A percentile compares a stretch with the other conserved stretches of the same genome.
phyloP scores from a whole-genome alignment of 2,888 invertebrate species.

The Blomia tropicalis region DNA sequence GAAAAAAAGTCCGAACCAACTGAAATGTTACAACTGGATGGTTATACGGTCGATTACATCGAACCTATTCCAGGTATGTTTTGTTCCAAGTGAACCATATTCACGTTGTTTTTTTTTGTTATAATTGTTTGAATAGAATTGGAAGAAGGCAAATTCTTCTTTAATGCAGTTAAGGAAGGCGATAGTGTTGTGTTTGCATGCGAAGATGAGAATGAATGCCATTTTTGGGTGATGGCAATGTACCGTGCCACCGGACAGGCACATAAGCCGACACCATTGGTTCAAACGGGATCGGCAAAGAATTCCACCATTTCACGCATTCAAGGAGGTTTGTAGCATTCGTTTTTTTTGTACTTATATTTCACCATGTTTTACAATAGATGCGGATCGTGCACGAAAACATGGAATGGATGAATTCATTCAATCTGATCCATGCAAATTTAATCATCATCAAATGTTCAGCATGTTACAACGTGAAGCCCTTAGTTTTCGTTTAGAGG shows the following conservation, averaged over 20 bases:
- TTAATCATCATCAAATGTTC: slow-evolving; percentile 85
- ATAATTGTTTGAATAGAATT: slow-evolving; percentile 18
- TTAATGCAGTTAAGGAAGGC: slow-evolving; percentile 95
- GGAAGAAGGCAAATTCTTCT: slow-evolving; percentile 57
- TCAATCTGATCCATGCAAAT: slow-evolving; percentile 93
- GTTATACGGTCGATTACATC: slow-evolving; percentile 96
- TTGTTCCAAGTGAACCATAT: not conserved
- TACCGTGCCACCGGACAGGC: slow-evolving; percentile 99
- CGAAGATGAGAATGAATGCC: slow-evolving; percentile 92
- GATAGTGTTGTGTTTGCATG: slow-evolving; percentile 91
- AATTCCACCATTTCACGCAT: slow-evolving; percentile 68
- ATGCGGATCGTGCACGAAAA: slow-evolving; percentile 70
- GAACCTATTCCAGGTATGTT: slow-evolving; percentile 76
- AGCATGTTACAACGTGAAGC: slow-evolving; percentile 77
- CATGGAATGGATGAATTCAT: slow-evolving; percentile 99
- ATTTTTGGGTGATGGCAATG: slow-evolving; percentile 97
- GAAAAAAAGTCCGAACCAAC: slow-evolving; percentile 98
- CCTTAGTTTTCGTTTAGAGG: slow-evolving; percentile 82
- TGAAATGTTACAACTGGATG: slow-evolving; percentile 98
- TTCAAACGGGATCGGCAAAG: slow-evolving; percentile 59
- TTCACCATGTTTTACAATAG: not conserved
- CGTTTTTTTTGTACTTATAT: not conserved
- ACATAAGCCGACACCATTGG: slow-evolving; percentile 81
- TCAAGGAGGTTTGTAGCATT: slow-evolving; percentile 56
- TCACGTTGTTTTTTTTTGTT: not conserved